phyloP scores from a whole-genome alignment of 1,140 invertebrate genomes.

The Venturia canescens region DNA sequence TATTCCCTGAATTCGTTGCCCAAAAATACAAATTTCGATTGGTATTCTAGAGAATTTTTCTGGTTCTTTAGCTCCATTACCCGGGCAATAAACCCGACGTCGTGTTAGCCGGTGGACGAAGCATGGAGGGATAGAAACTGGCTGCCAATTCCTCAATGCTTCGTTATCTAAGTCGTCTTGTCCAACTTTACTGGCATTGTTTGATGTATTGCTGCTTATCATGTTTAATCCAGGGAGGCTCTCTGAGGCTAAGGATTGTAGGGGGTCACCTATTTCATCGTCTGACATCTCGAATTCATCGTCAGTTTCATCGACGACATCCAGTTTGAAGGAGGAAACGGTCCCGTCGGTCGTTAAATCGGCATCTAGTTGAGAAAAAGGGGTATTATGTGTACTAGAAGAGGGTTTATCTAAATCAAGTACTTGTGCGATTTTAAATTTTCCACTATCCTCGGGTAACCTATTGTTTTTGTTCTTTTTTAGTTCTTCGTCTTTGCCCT shows the following conservation, averaged over 20 bases:
- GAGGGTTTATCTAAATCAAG: slow-evolving; percentile 15
- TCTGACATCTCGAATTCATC: not conserved
- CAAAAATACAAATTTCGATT: slow-evolving; percentile 45
- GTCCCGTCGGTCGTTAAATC: too few species aligned
- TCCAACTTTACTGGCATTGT: not conserved
- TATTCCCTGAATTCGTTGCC: slow-evolving; percentile 44
- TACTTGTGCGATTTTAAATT: slow-evolving; percentile 33
- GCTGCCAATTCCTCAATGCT: slow-evolving; percentile 18
- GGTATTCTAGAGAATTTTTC: slow-evolving; percentile 38
- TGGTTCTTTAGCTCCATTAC: slow-evolving; percentile 23
- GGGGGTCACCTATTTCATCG: too few species aligned
- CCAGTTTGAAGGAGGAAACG: too few species aligned
- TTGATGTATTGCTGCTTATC: not conserved
- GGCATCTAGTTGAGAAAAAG: too few species aligned
- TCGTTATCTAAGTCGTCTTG: not conserved
- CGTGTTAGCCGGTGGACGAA: slow-evolving; percentile 30
- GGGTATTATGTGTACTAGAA: not conserved
- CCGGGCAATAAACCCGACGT: slow-evolving; percentile 30
- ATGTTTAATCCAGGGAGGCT: too few species aligned
- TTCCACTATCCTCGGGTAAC: too few species aligned
- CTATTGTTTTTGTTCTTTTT: not conserved
- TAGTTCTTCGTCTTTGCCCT: not conserved
- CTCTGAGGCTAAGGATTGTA: not conserved
- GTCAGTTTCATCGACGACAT: too few species aligned
- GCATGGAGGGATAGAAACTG: not conserved